Evolutionary conservation across 37 sponge, comb jelly and placozoan genomes (phyloP).

Genomic region (Oscarella lobularis): DNA sequence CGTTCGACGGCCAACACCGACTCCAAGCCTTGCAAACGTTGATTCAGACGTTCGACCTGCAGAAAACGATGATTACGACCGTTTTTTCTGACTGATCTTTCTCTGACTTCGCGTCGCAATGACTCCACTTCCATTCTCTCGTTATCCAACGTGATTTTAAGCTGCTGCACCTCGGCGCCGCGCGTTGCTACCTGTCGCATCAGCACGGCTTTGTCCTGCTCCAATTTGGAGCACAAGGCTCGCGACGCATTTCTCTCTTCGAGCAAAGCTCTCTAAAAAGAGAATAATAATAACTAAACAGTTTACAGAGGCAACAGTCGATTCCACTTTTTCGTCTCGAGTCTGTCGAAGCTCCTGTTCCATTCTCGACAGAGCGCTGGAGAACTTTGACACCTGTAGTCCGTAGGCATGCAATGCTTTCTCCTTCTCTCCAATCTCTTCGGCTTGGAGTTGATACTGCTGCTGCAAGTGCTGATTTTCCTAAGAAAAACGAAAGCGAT

Average conservation of each 20-base stretch:
- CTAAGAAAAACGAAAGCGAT: too few relatives aligned
- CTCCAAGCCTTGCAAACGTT: neutral
- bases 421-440: neutral
- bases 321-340: neutral
- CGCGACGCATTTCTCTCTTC: neutral
- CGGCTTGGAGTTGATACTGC: neutral
- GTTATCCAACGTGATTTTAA: slow-evolving; percentile 2
- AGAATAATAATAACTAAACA: neutral
- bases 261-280: neutral
- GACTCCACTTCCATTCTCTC: neutral
- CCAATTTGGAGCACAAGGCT: slow-evolving; percentile 57
- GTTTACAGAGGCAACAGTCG: neutral
- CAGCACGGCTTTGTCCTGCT: slow-evolving; percentile 51
- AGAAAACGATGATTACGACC: neutral
- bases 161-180: slow-evolving; percentile 42
- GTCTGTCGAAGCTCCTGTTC: neutral
- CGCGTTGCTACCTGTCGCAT: slow-evolving; percentile 46
- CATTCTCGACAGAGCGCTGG: neutral
- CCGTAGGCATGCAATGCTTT: neutral
- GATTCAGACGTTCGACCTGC: neutral
- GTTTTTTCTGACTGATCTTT: neutral
- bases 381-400: neutral
- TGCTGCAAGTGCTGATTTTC: neutral
- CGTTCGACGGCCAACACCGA: slow-evolving; percentile 9
- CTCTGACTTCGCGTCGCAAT: neutral